Conservation (phyloP, 2,888 invertebrate species). For the Nasonia oneida region DNA sequence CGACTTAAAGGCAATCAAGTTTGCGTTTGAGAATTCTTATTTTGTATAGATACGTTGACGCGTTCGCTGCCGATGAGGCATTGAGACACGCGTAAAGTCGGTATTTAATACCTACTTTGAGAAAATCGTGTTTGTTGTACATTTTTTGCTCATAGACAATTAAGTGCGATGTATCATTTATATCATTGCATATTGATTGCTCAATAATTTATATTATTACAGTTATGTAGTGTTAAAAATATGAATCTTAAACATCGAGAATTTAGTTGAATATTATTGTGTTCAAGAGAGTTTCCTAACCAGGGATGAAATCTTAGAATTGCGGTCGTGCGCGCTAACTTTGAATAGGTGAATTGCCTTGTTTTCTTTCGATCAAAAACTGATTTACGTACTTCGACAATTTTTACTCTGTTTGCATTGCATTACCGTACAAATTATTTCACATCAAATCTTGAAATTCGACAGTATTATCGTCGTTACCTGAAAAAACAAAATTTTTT, state of each 20-base stretch:
- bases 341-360: slow-evolving; percentile 42
- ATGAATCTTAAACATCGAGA: background rate
- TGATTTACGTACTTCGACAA: slow-evolving; percentile 44
- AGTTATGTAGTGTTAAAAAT: slow-evolving; percentile 3
- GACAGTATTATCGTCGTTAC: slow-evolving; percentile 48
- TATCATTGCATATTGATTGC: slow-evolving; percentile 21
- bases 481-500: slow-evolving; percentile 6
- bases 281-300: slow-evolving; percentile 38
- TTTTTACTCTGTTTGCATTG: slow-evolving; percentile 34
- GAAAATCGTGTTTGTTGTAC: slow-evolving; percentile 26
- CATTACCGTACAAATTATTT: slow-evolving; percentile 28
- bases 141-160: slow-evolving; percentile 17
- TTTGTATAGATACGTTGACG: slow-evolving; percentile 7
- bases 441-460: background rate
- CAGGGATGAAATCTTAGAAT: slow-evolving; percentile 39
- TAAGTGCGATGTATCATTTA: slow-evolving; percentile 31
- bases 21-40: slow-evolving; percentile 13
- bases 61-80: background rate
- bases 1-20: slow-evolving; percentile 7
- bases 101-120: background rate
- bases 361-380: slow-evolving; percentile 54
- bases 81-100: background rate
- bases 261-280: background rate
- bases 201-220: slow-evolving; percentile 27
- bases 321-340: slow-evolving; percentile 23